Evolutionary conservation across 2,888 invertebrate genomes (phyloP).

Genomic region (Orchesellides sinensis): DNA sequence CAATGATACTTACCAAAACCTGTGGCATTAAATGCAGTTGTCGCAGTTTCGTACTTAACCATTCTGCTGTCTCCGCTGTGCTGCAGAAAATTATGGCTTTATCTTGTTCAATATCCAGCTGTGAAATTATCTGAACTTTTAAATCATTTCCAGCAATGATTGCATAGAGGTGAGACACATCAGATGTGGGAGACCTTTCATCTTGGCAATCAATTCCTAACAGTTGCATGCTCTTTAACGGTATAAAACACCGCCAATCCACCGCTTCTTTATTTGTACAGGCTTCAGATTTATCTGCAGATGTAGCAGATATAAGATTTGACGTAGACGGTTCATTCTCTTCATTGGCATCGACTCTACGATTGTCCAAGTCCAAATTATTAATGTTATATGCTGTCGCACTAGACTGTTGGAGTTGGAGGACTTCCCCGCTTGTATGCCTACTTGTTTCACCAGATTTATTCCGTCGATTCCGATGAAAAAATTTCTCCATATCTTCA

Average conservation of each 20-base stretch:
- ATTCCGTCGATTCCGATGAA: background rate
- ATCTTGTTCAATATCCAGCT: slow-evolving; percentile 64
- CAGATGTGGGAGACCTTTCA: background rate
- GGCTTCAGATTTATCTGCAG: too few species aligned
- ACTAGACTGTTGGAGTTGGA: too few species aligned
- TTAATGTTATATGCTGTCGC: too few species aligned
- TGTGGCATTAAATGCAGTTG: slow-evolving; percentile 64
- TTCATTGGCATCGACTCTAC: too few species aligned
- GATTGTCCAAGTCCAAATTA: too few species aligned
- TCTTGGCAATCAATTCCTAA: background rate
- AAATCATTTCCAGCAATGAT: slow-evolving; percentile 52
- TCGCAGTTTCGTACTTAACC: slow-evolving; percentile 57
- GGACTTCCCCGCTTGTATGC: background rate
- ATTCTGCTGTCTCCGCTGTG: slow-evolving; percentile 57
- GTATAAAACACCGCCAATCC: too few species aligned
- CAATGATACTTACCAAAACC: slow-evolving; percentile 57
- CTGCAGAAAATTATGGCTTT: slow-evolving; percentile 69
- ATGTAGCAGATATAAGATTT: too few species aligned
- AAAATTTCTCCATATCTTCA: slow-evolving; percentile 1
- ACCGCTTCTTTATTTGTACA: too few species aligned
- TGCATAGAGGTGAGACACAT: slow-evolving; percentile 57
- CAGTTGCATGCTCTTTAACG: background rate
- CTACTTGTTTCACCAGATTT: background rate
- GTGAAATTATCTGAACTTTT: slow-evolving; percentile 51
- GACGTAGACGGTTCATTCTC: too few species aligned